phyloP scores from a whole-genome alignment of 30 jellyfish, hydroid and myxozoan species.

The Pelagia noctiluca region DNA sequence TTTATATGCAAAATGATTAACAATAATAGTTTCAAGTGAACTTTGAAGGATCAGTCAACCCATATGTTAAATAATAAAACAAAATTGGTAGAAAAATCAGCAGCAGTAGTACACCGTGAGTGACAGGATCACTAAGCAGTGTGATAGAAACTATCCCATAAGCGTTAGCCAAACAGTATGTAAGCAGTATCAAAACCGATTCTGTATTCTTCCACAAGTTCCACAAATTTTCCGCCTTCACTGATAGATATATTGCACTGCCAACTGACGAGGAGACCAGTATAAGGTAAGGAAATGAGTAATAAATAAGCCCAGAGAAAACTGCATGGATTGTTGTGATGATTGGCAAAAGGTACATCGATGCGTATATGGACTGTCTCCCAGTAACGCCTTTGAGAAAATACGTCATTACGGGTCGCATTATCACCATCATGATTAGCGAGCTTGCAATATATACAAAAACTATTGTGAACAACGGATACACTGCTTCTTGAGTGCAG shows the following conservation, averaged over 20 bases:
- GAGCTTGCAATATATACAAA: slow-evolving; percentile 63
- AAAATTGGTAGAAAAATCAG: slow-evolving; percentile 76
- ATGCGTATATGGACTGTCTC: slow-evolving; percentile 71
- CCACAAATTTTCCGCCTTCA: slow-evolving; percentile 13
- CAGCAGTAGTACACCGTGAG: slow-evolving; percentile 76
- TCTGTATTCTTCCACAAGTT: slow-evolving; percentile 18
- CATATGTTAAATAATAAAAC: slow-evolving; percentile 71
- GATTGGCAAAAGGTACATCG: slow-evolving; percentile 85
- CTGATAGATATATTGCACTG: slow-evolving; percentile 75
- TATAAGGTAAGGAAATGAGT: slow-evolving; percentile 74
- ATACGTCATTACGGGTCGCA: slow-evolving; percentile 53
- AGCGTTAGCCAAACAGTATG: slow-evolving; percentile 84
- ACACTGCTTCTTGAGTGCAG: slow-evolving; percentile 97
- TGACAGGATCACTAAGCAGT: slow-evolving; percentile 57
- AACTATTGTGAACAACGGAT: slow-evolving; percentile 80
- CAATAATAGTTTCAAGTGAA: no score
- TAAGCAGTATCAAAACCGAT: slow-evolving; percentile 45
- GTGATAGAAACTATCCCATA: slow-evolving; percentile 89
- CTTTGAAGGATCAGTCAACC: slow-evolving; percentile 75
- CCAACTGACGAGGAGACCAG: slow-evolving; percentile 84
- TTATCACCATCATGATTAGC: slow-evolving; percentile 45
- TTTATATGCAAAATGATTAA: no score
- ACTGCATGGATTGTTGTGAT: slow-evolving; percentile 79
- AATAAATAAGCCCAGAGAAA: slow-evolving; percentile 86
- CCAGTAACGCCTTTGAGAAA: slow-evolving; percentile 52